Evolutionary conservation across 2,797 vertebrate genomes (phyloP).

Genomic region (Acanthopagrus latus): DNA sequence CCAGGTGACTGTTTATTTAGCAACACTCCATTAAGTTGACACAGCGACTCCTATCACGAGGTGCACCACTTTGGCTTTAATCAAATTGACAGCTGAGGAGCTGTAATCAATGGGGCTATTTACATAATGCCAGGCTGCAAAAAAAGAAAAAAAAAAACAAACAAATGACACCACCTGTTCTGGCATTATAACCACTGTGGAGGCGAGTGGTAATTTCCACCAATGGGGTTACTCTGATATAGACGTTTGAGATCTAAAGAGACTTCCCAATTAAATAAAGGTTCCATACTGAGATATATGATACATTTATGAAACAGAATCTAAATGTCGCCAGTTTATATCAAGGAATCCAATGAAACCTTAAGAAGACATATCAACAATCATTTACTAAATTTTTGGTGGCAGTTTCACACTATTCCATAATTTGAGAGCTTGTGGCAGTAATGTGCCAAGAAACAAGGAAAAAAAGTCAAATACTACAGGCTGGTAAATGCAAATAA

Average conservation of each 20-base stretch:
- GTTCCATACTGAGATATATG: background rate
- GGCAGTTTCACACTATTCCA: background rate
- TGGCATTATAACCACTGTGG: slow-evolving; percentile 7
- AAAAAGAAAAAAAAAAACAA: slow-evolving; percentile 44
- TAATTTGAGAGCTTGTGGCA: background rate
- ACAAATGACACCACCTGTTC: slow-evolving; percentile 55
- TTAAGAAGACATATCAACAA: background rate
- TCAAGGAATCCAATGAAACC: background rate
- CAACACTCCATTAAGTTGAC: slow-evolving; percentile 76
- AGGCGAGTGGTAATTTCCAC: background rate
- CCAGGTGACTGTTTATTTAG: slow-evolving; percentile 70
- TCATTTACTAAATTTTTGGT: background rate
- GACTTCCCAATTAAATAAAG: background rate
- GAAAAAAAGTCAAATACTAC: no score
- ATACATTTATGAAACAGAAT: background rate
- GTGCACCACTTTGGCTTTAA: slow-evolving; percentile 72
- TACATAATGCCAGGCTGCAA: slow-evolving; percentile 63
- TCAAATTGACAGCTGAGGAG: slow-evolving; percentile 69
- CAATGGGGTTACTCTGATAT: background rate
- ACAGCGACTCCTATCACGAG: slow-evolving; percentile 58
- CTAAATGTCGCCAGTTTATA: background rate
- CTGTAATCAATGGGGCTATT: slow-evolving; percentile 73
- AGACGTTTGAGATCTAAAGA: background rate
- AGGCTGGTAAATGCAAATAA: no score
- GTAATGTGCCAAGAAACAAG: background rate